Evolutionary conservation across 2,113 vertebrate species (phyloP), one percentile per base, ranked within the genome.

Genomic region (Xenopus laevis): DNA sequence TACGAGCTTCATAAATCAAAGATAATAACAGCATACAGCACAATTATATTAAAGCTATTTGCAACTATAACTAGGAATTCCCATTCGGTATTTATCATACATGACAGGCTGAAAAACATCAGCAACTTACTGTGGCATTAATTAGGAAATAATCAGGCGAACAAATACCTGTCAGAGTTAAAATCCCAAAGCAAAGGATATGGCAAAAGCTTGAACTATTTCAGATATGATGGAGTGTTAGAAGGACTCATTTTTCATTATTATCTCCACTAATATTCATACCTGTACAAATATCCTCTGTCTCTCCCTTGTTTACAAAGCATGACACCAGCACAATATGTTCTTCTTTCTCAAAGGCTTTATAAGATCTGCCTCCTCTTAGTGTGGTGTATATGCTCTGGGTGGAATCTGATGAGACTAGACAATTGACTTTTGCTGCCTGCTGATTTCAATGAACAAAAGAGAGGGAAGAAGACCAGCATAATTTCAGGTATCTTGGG

Each of bases 381-480:
- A 46, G 30, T 70, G 67, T 58, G 16, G 13, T 70, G 30, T 69
- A 62, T 76, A 45, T 75, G 55, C 55, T 53, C 60, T 77, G 60
- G 47, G 47, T 46, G 60, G 66, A 77, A 77, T 64, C 74, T 77
- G 74, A 70, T 77, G 74, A 77, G 66, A 44, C 23, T 63, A 77
- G 66, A 77, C 74, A 70, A 77, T 77, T 77, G 74, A 77, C 74
- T 69, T 77, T 23, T 40, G 66, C 47, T 64, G 66, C 74, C 74
- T 70, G 74, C 74, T 77, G 74, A 68, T 69, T 77, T 77, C 74
- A 77, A 77, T 77, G 67, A 70, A 40, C 50, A 77, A 64, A 77
- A 46, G 47, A 70, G 66, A 77, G 66, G 59, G 59, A 27, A 70
- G 17, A 53, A 59, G 63, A 77, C 59, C 60, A n/a, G 67, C 67